Percentiles rank a stretch among this genome's conserved stretches.
phyloP scores from a whole-genome alignment of 1,140 invertebrate species.

The Cotesia chilonis region DNA sequence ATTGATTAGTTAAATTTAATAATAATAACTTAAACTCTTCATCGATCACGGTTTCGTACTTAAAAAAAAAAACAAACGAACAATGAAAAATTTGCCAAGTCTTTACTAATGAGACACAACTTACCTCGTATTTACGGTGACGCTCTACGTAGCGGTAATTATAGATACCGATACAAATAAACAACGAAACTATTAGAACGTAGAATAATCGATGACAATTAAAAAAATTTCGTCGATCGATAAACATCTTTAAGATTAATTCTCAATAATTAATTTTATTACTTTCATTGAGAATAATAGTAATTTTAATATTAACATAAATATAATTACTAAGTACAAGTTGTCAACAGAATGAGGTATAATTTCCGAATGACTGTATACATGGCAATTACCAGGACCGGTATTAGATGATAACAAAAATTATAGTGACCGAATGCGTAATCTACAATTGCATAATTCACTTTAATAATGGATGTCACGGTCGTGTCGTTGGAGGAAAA shows the following conservation, averaged over 20 bases:
- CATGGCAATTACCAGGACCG: neutral
- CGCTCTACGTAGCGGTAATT: neutral
- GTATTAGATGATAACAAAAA: conserved; percentile 33
- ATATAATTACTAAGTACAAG: conserved; percentile 22
- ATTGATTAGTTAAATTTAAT: no score
- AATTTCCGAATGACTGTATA: conserved; percentile 11
- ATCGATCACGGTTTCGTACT: no score
- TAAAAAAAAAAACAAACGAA: no score
- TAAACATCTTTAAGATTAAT: no score
- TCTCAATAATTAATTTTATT: no score
- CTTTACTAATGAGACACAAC: neutral
- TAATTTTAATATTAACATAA: neutral
- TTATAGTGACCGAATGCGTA: conserved; percentile 28
- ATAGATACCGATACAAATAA: neutral
- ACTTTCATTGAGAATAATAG: neutral
- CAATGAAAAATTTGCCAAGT: no score
- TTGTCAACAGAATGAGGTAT: conserved; percentile 12
- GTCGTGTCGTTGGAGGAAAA: neutral
- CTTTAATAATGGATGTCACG: conserved; percentile 17
- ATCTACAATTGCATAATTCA: conserved; percentile 31
- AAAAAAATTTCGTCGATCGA: neutral
- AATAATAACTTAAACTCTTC: no score
- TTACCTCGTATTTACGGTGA: conserved; percentile 3
- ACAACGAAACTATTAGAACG: neutral
- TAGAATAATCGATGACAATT: neutral